Percentiles rank a stretch among this genome's conserved stretches.
phyloP scores from a whole-genome alignment of 1,140 invertebrate species.

The Oncopodura yosiiana region DNA sequence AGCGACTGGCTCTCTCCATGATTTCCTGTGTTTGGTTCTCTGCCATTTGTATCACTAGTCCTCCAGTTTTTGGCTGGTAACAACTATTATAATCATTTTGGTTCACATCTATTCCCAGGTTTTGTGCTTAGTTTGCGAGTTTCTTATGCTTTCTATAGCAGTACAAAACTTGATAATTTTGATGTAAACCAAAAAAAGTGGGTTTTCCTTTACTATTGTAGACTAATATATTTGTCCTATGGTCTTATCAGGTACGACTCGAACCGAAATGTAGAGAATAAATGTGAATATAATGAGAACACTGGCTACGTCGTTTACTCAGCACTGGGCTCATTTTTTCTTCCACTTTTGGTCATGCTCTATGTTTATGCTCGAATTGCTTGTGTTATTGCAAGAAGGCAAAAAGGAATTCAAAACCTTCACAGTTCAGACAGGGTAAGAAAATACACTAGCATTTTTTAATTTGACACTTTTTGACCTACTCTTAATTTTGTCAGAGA shows the following conservation, averaged over 20 bases:
- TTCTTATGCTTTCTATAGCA: not conserved
- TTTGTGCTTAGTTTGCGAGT: not conserved
- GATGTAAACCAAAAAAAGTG: not conserved
- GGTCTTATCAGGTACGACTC: slow-evolving; percentile 52
- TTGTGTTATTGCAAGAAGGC: slow-evolving; percentile 57
- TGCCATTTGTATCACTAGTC: slow-evolving; percentile 37
- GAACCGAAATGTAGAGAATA: slow-evolving; percentile 45
- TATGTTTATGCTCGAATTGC: slow-evolving; percentile 73
- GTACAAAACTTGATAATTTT: not conserved
- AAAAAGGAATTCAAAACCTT: slow-evolving; percentile 27
- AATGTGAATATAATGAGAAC: slow-evolving; percentile 67
- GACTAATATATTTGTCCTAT: slow-evolving; percentile 8
- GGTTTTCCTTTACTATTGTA: not conserved
- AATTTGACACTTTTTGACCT: not conserved
- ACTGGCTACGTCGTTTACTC: slow-evolving; percentile 81
- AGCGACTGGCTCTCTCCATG: slow-evolving; percentile 47
- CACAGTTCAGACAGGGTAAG: slow-evolving; percentile 24
- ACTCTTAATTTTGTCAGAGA: not conserved
- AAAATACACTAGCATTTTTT: not conserved
- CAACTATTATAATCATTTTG: not conserved
- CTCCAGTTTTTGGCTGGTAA: slow-evolving; percentile 65
- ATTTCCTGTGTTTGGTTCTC: slow-evolving; percentile 50
- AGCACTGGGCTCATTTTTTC: slow-evolving; percentile 82
- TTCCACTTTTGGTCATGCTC: slow-evolving; percentile 82
- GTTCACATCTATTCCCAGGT: not conserved